Evolutionary conservation across 2,797 vertebrate species (phyloP), one percentile per base, ranked within the genome.

Genomic region (Neoniphon sammara): DNA sequence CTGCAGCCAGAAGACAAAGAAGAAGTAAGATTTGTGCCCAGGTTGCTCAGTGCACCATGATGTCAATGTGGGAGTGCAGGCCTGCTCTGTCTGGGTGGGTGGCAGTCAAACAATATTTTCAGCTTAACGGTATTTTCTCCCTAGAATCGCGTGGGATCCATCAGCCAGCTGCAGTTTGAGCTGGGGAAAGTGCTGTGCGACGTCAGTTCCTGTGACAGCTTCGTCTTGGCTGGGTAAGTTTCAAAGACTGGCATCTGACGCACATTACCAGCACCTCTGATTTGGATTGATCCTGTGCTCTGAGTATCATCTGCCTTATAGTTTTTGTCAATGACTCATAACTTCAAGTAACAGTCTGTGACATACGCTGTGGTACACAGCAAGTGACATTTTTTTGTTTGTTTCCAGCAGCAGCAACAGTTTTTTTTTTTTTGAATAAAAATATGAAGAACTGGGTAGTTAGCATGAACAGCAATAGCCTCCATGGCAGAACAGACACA

Each of bases 191-290:
- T 98, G 14, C 85, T 99, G 4, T 98, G 96, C 70, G 96, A 96
- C 1, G 96, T 95, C 21, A 94, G 94, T 87, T 96, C 95, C 77
- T 95, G 93, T 1, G 93, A 95, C n/a, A 93, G 91, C 10, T 94
- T 96, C 2, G 95, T 97, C 60, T 78, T 99, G 66, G 96, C 97
- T 0, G 97, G 98, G 97, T 99, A 93, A 97, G 93, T 87, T 75
- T 78, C 42, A 73, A 49, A 10, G 17, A 67, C 64, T 66, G 60
- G 58, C 57, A 10, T 21, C n/a, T 0, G 27, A 66, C 47, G 21
- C 50, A 18, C 55, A 1, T 15, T 4, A 46, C 5, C 15, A 46
- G 3, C 4, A 17, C 3, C 5, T 17, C 14, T 17, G 44, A 15
- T 46, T 46, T 46, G 5, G 15, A 17, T 46, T 17, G 15, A 14